Conservation (phyloP, 2,113 vertebrate species). For the Mobula hypostoma region DNA sequence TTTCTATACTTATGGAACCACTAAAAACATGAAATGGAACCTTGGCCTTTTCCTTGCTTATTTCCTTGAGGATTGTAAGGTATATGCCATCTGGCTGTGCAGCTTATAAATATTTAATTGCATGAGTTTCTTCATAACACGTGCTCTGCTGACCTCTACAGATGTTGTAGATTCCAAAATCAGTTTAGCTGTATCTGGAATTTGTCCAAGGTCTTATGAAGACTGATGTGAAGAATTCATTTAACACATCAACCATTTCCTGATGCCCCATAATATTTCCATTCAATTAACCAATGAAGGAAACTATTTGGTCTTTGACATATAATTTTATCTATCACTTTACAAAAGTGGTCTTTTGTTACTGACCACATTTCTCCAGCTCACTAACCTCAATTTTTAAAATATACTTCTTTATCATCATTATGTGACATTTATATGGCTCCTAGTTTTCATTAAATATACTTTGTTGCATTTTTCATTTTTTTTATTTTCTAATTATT, state of each 20-base stretch:
- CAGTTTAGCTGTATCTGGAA: slow-evolving; percentile 23
- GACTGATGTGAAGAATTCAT: slow-evolving; percentile 10
- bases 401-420: not conserved
- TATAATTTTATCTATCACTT: slow-evolving; percentile 9
- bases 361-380: not conserved
- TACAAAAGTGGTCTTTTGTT: not conserved
- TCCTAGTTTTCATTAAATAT: not conserved
- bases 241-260: slow-evolving; percentile 15
- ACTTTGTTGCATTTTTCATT: not conserved
- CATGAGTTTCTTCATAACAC: slow-evolving; percentile 19
- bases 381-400: not conserved
- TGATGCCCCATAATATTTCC: slow-evolving; percentile 15
- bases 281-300: not conserved
- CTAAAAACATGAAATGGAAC: not conserved
- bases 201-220: slow-evolving; percentile 21
- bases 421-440: not conserved
- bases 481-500: not conserved
- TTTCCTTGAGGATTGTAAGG: not conserved
- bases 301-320: slow-evolving; percentile 22
- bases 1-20: not conserved
- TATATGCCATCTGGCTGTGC: not conserved
- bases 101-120: slow-evolving; percentile 26
- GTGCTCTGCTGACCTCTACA: slow-evolving; percentile 28
- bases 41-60: not conserved
- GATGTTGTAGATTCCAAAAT: slow-evolving; percentile 5